These are phyloP conservation scores for Chymomyza amoena DNA, from an alignment of 2,888 invertebrate genomes.

Conservation along the genomic window DNA sequence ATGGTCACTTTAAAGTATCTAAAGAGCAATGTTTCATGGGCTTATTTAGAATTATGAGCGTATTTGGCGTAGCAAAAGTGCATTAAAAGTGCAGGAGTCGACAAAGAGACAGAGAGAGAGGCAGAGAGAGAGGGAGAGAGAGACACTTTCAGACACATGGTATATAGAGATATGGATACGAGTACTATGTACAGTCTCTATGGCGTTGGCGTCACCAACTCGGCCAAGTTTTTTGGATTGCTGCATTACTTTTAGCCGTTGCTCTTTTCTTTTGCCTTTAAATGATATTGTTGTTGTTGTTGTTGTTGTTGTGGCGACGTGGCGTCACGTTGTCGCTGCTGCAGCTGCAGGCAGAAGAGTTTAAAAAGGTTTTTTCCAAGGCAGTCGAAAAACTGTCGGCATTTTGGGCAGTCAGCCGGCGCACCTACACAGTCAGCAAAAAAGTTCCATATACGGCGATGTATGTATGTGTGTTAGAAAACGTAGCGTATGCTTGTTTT, in stretches of 20 bases:
- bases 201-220: constrained; percentile 45
- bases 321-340: constrained; percentile 67
- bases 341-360: constrained; percentile 33
- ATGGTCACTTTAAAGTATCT: background rate
- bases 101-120: too few relatives aligned
- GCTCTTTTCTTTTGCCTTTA: background rate
- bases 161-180: constrained; percentile 8
- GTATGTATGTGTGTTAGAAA: constrained; percentile 24
- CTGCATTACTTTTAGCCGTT: background rate
- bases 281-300: constrained; percentile 6
- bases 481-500: constrained; percentile 48
- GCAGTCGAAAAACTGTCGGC: constrained; percentile 40
- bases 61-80: constrained; percentile 49
- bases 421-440: constrained; percentile 64
- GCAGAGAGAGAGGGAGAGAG: background rate
- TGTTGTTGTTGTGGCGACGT: constrained; percentile 19
- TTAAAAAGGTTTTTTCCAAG: constrained; percentile 32
- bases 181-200: background rate
- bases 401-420: constrained; percentile 29
- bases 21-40: constrained; percentile 30
- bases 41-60: constrained; percentile 66
- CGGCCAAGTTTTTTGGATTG: constrained; percentile 52
- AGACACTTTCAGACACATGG: background rate
- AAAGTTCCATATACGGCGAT: constrained; percentile 33
- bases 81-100: constrained; percentile 33